These are phyloP conservation scores for Astropecten irregularis DNA, from an alignment of 53 echinoderm and acorn worm genomes.

Conservation along the genomic window DNA sequence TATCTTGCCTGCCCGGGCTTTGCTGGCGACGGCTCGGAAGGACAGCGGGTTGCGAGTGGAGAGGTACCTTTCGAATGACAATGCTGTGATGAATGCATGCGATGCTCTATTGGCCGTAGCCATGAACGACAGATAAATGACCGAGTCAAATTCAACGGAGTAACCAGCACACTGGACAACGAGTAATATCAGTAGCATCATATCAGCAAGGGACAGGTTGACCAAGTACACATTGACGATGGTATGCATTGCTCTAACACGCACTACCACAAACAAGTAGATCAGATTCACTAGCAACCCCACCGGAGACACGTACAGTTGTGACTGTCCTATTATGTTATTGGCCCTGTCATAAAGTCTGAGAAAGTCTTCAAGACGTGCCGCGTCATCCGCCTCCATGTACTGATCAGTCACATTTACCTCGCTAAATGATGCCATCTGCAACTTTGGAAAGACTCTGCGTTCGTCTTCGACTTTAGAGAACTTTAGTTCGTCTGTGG, in stretches of 20 bases:
- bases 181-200: neutral
- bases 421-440: no score
- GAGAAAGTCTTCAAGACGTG: no score
- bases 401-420: no score
- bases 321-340: no score
- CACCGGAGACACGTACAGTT: no score
- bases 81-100: slow-evolving; percentile 6
- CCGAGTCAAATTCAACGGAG: neutral
- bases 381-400: no score
- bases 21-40: neutral
- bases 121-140: neutral
- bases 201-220: slow-evolving; percentile 25
- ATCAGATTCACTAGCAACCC: neutral
- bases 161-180: neutral
- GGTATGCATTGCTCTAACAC: slow-evolving; percentile 37
- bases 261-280: slow-evolving; percentile 17
- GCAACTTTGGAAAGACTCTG: no score
- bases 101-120: no score
- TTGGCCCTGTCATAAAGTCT: no score
- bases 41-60: neutral
- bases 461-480: no score
- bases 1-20: neutral
- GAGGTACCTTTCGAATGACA: slow-evolving; percentile 5
- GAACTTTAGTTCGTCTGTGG: no score
- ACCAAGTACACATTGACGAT: slow-evolving; percentile 1